Evolutionary conservation across 2,797 vertebrate species (phyloP), one percentile per base, ranked within the genome.

Genomic region (Paguma larvata): DNA sequence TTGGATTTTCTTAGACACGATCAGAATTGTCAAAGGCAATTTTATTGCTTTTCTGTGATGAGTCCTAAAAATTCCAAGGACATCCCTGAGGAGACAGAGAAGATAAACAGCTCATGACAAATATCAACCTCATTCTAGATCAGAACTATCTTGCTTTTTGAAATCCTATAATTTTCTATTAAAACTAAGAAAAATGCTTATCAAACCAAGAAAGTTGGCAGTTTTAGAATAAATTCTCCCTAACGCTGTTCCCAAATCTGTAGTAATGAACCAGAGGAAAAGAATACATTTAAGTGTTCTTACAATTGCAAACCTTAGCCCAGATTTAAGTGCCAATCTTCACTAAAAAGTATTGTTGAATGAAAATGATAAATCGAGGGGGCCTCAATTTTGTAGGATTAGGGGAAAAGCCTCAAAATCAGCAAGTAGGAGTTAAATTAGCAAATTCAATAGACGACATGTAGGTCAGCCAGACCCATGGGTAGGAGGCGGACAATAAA

Each of bases 21-120:
- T 79, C 72, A 90, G 65, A 95, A 96, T 82, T 95, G n/a, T 77
- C 80, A 96, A 94, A 97, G 70, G 73, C 73, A 92, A 96, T 91
- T 92, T 94, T 73, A 75, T 53, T 83, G 51, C 19, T 79, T 95
- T 96, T 83, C 38, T 89, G 16, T 86, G 91, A 87, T 93, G 19
- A 79, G 53, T 94, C 85, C 48, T 56, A 82, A 97, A 72, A 53
- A 85, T 80, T 85, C 70, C 38, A 89, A 83, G 51, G 79, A 83
- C 91, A 51, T 83, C 51, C 38, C 41, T 79, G 21, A 97, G 67
- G 73, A 94, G 41, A 85, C 3, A 73, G 23, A 63, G 15, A 70
- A 84, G 77, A 62, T 86, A 34, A 83, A 89, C 53, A 85, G 70
- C n/a, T 89, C 44, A 91, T 32, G 41, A 46, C 51, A 95, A 89